Evolutionary conservation across 2,888 invertebrate species (phyloP).

Genomic region (Drepana falcataria): DNA sequence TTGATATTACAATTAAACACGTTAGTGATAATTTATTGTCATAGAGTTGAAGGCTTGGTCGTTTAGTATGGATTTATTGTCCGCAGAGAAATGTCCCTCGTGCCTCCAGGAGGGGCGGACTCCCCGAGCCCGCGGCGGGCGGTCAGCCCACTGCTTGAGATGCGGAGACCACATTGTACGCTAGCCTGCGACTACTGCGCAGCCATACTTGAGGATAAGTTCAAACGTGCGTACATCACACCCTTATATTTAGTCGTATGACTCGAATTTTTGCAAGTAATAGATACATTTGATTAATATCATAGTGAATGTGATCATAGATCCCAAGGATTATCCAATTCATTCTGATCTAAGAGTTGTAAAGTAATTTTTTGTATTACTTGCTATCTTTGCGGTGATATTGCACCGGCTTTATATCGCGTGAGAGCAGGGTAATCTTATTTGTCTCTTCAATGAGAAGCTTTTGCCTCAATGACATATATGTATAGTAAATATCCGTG

Average conservation of each 20-base stretch:
- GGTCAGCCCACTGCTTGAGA: constrained; percentile 84
- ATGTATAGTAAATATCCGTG: no score
- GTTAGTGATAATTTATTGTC: no score
- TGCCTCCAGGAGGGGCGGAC: constrained; percentile 77
- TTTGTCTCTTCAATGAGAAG: background rate
- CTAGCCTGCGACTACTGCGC: constrained; percentile 86
- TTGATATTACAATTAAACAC: no score
- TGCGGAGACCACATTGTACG: constrained; percentile 84
- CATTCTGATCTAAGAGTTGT: background rate
- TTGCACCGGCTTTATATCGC: no score
- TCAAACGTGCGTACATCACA: constrained; percentile 72
- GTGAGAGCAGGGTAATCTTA: background rate
- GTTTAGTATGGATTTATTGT: constrained; percentile 17
- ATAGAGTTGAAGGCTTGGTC: background rate
- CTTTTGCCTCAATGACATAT: no score
- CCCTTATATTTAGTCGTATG: no score
- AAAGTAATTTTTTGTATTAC: background rate
- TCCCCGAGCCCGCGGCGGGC: constrained; percentile 82
- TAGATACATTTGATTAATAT: background rate
- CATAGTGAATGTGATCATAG: background rate
- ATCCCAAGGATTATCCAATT: background rate
- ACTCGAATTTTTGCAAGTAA: no score
- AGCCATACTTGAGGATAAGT: constrained; percentile 82
- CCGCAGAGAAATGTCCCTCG: constrained; percentile 71
- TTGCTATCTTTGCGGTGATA: background rate